Percentiles rank a stretch among this genome's conserved stretches.
Conservation (phyloP, 2,113 vertebrate genomes). For the Tursiops truncatus region DNA sequence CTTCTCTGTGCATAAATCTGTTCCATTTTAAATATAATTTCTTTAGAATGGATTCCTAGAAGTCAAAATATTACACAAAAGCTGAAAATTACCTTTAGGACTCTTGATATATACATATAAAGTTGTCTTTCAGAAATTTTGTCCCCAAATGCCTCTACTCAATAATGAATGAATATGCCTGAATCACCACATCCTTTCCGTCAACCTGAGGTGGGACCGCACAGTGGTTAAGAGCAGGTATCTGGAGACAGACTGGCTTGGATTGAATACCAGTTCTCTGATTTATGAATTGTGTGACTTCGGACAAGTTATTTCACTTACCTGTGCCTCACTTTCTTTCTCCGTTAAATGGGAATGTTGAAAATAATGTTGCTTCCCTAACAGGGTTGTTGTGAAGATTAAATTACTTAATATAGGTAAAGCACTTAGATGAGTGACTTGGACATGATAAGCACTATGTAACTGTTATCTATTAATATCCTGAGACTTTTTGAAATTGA, state of each 20-base stretch:
- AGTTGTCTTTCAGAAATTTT: not conserved
- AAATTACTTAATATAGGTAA: not conserved
- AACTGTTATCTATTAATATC: not conserved
- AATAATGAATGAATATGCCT: not conserved
- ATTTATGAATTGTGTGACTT: not conserved
- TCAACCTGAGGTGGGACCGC: not conserved
- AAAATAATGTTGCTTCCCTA: not conserved
- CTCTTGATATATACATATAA: not conserved
- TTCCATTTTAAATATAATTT: not conserved
- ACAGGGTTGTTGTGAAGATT: not conserved
- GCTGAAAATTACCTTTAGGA: not conserved
- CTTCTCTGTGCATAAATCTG: not conserved
- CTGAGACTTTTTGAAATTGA: not conserved
- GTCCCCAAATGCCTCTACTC: not conserved
- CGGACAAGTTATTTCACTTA: not conserved
- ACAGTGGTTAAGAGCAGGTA: not conserved
- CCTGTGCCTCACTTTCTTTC: not conserved
- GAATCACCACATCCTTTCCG: accelerated
- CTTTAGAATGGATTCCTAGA: constrained; percentile 7
- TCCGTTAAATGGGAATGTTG: not conserved
- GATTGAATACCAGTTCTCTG: not conserved
- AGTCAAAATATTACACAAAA: constrained; percentile 2
- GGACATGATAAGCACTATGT: not conserved
- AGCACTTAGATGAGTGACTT: not conserved
- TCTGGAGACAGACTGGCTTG: not conserved